Evolutionary conservation across 2,113 vertebrate genomes (phyloP).

Genomic region (Loxodonta africana): DNA sequence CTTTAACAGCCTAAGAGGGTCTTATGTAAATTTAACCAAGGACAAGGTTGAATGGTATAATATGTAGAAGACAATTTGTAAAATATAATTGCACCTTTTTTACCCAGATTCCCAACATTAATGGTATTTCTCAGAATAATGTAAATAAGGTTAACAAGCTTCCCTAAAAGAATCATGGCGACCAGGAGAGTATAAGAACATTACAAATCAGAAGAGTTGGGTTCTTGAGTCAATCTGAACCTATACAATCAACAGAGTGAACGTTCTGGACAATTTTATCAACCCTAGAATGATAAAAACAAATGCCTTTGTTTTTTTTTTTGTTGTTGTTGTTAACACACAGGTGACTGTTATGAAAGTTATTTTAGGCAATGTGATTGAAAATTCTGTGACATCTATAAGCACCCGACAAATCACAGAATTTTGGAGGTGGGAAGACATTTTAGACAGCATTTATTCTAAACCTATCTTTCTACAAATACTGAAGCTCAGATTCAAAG

Average conservation of each 20-base stretch:
- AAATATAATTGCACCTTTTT: neutral
- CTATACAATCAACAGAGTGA: neutral
- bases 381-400: neutral
- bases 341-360: neutral
- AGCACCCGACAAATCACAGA: neutral
- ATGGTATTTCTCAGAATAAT: neutral
- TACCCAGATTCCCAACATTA: neutral
- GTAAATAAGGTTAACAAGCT: neutral
- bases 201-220: neutral
- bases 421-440: no score
- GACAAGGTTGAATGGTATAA: neutral
- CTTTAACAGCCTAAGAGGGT: neutral
- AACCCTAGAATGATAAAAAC: neutral
- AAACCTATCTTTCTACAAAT: fast-evolving
- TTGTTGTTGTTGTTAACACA: neutral
- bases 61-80: neutral
- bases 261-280: neutral
- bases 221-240: neutral
- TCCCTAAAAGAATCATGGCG: neutral
- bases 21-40: neutral
- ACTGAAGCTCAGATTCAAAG: neutral
- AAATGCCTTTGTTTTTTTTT: neutral
- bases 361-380: neutral
- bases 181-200: neutral
- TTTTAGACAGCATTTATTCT: neutral